Base-by-base conservation (phyloP, 1,140 invertebrate genomes). In the Homarus americanus region DNA sequence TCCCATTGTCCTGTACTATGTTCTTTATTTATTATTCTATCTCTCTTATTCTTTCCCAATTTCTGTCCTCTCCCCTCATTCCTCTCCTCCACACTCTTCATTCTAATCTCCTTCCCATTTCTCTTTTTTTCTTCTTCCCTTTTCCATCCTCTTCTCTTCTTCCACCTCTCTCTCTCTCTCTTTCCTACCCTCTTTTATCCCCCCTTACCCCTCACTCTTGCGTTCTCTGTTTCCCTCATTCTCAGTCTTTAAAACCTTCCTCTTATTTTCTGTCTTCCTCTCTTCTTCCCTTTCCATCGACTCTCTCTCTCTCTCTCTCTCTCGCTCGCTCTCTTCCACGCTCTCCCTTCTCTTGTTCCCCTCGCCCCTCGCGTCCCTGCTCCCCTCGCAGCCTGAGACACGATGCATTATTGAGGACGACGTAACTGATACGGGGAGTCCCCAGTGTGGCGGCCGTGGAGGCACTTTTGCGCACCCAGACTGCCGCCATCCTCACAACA, bases 331-430 rank as follows among this genome's bases (percentile, higher is more conserved):
- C 41, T 80, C 53, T 53, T 44, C 53, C 78, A 28, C 78, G n/a
- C 78, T 53, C 44, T 80, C 44, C 34, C 76, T 79, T 44, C 24
- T 20, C 4, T 3, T 20, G 12, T 17, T 17, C 44, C 78, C 44
- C 66, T 83, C 32, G 36, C 1, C n/a, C n/a, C n/a, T n/a, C n/a
- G n/a, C n/a, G n/a, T 44, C 40, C 4, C 9, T 20, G 12, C 28
- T 17, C 44, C 78, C 44, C 66, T 83, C 32, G 36, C 1, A 20
- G 78, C 15, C 44, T 28, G 66, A n/a, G 63, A 72, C 58, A n/a
- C 82, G 58, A 38, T 83, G 82, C 58, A 83, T 83, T 83, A 83
- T 83, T 83, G 38, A 83, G 40, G 58, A 69, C 58, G n/a, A 83
- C 40, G 82, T 83, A 83, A 69, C 82, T 69, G 82, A 83, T 83